phyloP scores from a whole-genome alignment of 2,113 vertebrate genomes.

The Addax nasomaculatus region DNA sequence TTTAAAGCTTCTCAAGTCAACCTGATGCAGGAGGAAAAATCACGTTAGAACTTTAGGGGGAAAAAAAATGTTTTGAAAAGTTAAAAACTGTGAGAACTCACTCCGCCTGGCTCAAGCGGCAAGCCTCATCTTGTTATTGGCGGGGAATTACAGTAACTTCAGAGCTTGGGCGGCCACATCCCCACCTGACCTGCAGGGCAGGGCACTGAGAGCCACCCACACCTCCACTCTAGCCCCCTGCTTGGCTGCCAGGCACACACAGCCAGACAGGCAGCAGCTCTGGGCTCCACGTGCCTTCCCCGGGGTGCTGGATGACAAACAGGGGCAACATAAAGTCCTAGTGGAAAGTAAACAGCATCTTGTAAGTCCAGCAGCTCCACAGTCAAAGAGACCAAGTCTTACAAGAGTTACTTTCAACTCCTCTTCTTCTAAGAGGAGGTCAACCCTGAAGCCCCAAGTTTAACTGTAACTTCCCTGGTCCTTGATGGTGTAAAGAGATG shows the following conservation, averaged over 20 bases:
- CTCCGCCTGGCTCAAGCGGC: not conserved
- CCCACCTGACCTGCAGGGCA: not conserved
- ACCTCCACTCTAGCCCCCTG: accelerated
- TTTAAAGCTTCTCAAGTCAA: not conserved
- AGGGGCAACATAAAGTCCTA: not conserved
- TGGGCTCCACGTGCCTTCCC: accelerated
- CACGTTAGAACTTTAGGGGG: not conserved
- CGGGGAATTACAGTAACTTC: accelerated
- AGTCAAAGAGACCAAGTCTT: not conserved
- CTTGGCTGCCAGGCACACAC: accelerated
- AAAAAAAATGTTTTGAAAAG: not conserved
- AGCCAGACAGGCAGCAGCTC: not conserved
- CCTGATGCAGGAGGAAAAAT: not conserved
- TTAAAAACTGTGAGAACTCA: not conserved
- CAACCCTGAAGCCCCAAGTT: not conserved
- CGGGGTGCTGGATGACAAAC: not conserved
- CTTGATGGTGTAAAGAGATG: not conserved
- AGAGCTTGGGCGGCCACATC: accelerated
- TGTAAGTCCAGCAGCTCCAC: not conserved
- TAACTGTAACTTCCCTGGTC: too few relatives aligned
- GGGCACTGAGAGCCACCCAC: not conserved
- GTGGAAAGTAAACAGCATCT: not conserved
- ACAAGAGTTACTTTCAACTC: not conserved
- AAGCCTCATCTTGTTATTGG: accelerated
- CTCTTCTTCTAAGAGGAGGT: not conserved